A percentile compares a stretch with the other conserved stretches of the same genome.
Conservation (phyloP, 2,888 invertebrate species). For the Zygogramma bicolorata region DNA sequence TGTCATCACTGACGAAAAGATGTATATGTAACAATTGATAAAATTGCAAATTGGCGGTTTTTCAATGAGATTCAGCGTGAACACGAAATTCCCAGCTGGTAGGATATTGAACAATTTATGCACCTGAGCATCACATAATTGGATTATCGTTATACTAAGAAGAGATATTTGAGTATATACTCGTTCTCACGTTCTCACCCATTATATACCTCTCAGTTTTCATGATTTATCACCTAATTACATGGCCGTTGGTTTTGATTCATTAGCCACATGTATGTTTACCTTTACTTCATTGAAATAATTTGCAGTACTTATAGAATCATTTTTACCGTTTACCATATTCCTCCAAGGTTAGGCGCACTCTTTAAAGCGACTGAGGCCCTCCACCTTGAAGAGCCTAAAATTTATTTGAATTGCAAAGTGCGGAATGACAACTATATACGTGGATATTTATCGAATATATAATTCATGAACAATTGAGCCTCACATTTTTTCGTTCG, state of each 20-base stretch:
- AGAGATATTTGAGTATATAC: neutral
- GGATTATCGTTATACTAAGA: neutral
- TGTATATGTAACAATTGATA: too few species aligned
- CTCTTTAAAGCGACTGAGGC: conserved; percentile 6
- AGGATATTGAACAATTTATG: neutral
- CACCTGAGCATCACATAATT: neutral
- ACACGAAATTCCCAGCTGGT: neutral
- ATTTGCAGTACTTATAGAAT: neutral
- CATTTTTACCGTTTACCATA: neutral
- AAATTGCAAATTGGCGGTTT: too few species aligned
- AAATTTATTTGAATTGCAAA: conserved; percentile 12
- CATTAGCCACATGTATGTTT: neutral
- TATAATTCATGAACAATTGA: neutral
- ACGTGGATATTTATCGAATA: neutral
- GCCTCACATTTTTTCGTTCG: neutral
- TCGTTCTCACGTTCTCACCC: neutral
- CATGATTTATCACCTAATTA: conserved; percentile 1
- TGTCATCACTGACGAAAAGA: too few species aligned
- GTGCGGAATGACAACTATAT: neutral
- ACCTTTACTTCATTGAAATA: conserved; percentile 1
- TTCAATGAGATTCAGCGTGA: neutral
- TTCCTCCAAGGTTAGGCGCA: neutral
- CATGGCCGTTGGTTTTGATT: neutral
- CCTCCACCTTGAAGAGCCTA: conserved; percentile 1
- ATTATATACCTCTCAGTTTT: neutral